Base-by-base conservation (phyloP, 2,113 vertebrate species). In the Gallinago paraguaiae region DNA sequence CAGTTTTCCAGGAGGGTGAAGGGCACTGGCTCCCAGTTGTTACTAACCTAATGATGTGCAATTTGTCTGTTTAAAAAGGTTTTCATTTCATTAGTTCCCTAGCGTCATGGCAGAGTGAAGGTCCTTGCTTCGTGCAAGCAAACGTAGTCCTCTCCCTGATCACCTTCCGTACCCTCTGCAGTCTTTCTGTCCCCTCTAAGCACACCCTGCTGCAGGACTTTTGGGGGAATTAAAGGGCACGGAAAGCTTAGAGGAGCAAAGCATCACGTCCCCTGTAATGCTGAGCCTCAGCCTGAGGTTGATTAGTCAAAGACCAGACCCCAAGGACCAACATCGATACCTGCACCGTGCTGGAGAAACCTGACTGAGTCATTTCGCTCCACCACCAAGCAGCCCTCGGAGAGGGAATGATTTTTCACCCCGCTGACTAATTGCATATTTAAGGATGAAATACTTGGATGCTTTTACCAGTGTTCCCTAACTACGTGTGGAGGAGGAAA, bases 361-460 rank as follows among this genome's bases (percentile, higher is more conserved):
- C 9, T 4, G 11, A 7, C 15, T 0, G 4, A 72, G 81, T 59
- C 78, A 46, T 88, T 87, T 45, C 61, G 20, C 7, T 8, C 39
- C 11, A 6, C 30, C 82, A 85, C 69, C 11, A 33, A 91, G 60
- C 74, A 90, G 64, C 54, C 61, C 75, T 86, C 13, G 3, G 90
- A 90, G 50, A 63, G 61, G 27, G 80, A 94, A 82, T 13, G 43
- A 72, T 90, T 91, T 91, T 95, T 92, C 48, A 23, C 82, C 82
- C 41, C 12, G 4, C 76, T 13, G 43, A 93, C 91, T 94, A 91
- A 92, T 90, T 77, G 57, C 48, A 46, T 90, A 77, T 93, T 97
- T 94, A 95, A 97, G 92, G 91, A 93, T 93, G 53, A 97, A 97
- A 94, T 76, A 91, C 91, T 97, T 65, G 64, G 76, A 65, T 82